Base-by-base conservation (phyloP, 2,113 vertebrate genomes). In the Thunnus thynnus region DNA sequence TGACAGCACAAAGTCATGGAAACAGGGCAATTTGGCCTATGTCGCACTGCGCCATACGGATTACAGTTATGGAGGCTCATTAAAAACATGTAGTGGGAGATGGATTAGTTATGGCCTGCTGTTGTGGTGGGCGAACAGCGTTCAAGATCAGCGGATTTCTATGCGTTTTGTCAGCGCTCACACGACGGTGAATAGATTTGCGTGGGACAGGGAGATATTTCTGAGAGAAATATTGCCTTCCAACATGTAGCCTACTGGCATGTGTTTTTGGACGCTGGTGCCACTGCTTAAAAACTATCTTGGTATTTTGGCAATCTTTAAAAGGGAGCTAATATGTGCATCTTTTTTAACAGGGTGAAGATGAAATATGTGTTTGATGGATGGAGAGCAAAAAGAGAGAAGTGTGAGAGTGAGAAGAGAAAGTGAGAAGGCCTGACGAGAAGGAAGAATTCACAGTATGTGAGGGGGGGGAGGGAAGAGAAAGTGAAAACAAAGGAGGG, bases 41-140 rank as follows among this genome's bases (percentile, higher is more conserved):
- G 62, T 83, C 1, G 86, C 89, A 7, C 88, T 57, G 84, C 87
- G 3, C 84, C 88, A 89, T 83, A 85, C 78, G 88, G 89, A 88
- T 87, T 84, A 87, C 48, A 62, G 88, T 90, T 74, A 86, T 76
- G 79, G 88, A 89, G 83, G 85, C 89, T 91, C 88, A 87, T 92
- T 91, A 92, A 92, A 91, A 90, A 63, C 88, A 86, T 90, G 89
- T 88, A 86, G 89, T 58, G 90, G 91, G 91, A 89, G 87, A 89
- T 71, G 87, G 89, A 92, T 87, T 87, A 91, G 78, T 77, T 68
- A n/a, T 52, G 58, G 81, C 90, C 87, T 87, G 89, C 89, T 91
- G 90, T 77, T 84, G 84, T 60, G 54, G 86, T 76, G 82, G 80
- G 78, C 67, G 78, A 82, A 72, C 68, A 2, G 73, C 58, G 78